Base-by-base conservation (phyloP, 2,113 vertebrate species). In the Lonchura striata region DNA sequence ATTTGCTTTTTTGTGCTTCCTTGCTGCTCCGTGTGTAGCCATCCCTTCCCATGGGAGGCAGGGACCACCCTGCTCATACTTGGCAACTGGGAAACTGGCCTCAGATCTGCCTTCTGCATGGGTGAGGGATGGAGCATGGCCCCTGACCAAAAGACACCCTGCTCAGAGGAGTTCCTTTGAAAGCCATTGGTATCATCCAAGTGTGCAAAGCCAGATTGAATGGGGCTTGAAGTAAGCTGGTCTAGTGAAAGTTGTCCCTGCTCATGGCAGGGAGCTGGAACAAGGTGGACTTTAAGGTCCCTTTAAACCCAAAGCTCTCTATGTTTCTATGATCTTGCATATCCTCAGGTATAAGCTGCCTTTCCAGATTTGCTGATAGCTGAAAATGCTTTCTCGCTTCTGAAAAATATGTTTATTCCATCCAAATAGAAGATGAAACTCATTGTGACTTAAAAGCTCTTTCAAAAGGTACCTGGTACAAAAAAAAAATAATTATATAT, bases 21-120 rank as follows among this genome's bases (percentile, higher is more conserved):
- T 66, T n/a, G 44, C 42, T 13, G 37, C 56, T 74, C 44, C 0
- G 0, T 28, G 23, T 2, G 9, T 18, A 18, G 52, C 13, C 3
- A 16, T 35, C 42, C 42, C 14, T 33, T 35, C 12, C 22, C 9
- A 1, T 0, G 1, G 46, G 23, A 53, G n/a, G n/a, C 28, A 9
- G 9, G 9, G 3, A 28, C 24, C 5, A 0, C 11, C 33, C n/a
- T 37, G 24, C 47, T 65, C 3, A 1, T 15, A 3, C 11, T 0
- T 0, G 1, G 22, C 13, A 39, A 1, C 28, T 37, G 72, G 15
- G 50, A n/a, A 37, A 4, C 15, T 7, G 17, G 7, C 4, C 1
- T 35, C 66, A 19, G 19, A 25, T 25, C 20, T 31, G 35, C 23
- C 13, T 11, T 46, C 50, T 47, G 35, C 21, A 3, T 0, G 23